Evolutionary conservation across 2,797 vertebrate species (phyloP).

Genomic region (Phrynocephalus vlangalii): DNA sequence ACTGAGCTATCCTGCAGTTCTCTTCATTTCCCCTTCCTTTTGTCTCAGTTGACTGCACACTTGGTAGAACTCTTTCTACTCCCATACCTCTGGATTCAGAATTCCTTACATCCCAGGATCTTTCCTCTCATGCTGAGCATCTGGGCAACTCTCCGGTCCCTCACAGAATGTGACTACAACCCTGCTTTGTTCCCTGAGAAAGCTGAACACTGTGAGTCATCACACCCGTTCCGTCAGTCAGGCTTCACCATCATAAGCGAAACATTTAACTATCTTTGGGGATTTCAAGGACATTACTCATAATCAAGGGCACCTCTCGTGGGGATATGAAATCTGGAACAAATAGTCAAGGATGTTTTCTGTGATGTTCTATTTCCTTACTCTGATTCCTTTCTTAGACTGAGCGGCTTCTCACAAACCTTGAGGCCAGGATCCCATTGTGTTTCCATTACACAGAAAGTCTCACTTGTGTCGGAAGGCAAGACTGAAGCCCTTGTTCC

Average conservation of each 20-base stretch:
- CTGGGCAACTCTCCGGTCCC: background rate
- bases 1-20: too few species aligned
- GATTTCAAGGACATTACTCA: slow-evolving; percentile 8
- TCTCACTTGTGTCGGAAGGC: too few species aligned
- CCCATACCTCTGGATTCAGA: background rate
- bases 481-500: too few species aligned
- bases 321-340: slow-evolving; percentile 12
- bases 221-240: background rate
- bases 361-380: background rate
- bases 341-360: slow-evolving; percentile 7
- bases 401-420: background rate
- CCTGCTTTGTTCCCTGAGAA: background rate
- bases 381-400: background rate
- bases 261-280: background rate
- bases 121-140: background rate
- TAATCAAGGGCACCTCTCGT: slow-evolving; percentile 16
- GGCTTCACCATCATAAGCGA: background rate
- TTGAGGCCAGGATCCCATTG: background rate
- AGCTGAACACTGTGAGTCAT: background rate
- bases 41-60: background rate
- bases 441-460: too few species aligned
- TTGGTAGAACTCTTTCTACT: background rate
- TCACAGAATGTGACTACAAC: background rate
- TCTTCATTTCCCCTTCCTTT: background rate
- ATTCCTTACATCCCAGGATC: background rate